Base-by-base conservation (phyloP, 2,888 invertebrate genomes). In the Leptopterna dolabrata region DNA sequence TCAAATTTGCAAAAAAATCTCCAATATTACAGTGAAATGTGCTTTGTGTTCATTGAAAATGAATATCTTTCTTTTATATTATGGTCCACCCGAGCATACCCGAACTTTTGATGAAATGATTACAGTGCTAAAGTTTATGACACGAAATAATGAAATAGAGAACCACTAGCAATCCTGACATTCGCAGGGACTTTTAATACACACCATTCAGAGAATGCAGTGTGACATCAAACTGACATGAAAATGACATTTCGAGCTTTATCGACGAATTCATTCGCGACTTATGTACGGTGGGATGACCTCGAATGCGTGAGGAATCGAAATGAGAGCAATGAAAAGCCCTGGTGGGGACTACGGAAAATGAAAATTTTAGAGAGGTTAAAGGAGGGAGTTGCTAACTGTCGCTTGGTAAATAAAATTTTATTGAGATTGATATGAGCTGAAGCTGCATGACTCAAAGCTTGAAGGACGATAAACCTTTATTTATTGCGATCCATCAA, bases 401-500 rank as follows among this genome's bases (percentile, higher is more conserved):
- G 63, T 24, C 63, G n/a, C 24, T 70, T 36, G 43, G 41, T 71
- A 29, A 85, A 85, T 85, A 85, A 83, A 73, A 71, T 85, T 85
- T 85, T 73, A 85, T 85, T 85, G 43, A 73, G 71, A 85, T 85
- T 85, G 85, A 85, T 73, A 73, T 36, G 45, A 71, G 29, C 45
- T 45, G 13, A 16, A 85, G 30, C 29, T 81, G 85, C 63, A 45
- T 87, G 86, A 87, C 80, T 87, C 86, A 87, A 87, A 36, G 36
- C 80, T 78, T 14, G 86, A 82, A 71, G 87, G 78, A 43, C 87
- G 78, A 87, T 87, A 87, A 87, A 82, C 45, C 47, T 55, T 47
- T 82, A 87, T 73, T 73, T 78, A 82, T 87, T 82, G 19, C 45
- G 63, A 87, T 87, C 87, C 87, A 87, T 87, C 87, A 87, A 73